Conservation (phyloP, 2,797 vertebrate species). For the Acestrorhynchus altus region DNA sequence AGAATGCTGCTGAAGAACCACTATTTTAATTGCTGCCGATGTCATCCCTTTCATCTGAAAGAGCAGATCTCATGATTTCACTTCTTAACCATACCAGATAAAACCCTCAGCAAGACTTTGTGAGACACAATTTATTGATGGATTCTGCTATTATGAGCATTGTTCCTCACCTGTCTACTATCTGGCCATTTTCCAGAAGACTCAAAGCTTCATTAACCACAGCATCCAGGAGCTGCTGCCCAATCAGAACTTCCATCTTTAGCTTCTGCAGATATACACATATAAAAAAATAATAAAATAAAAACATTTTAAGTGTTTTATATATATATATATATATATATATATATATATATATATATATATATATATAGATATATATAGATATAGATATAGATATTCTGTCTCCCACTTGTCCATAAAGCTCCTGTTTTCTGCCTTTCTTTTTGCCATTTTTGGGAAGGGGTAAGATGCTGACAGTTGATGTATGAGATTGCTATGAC, state of each 20-base stretch:
- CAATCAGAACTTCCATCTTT: slow-evolving; percentile 79
- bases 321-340: too few species aligned
- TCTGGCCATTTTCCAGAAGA: slow-evolving; percentile 72
- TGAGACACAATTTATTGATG: background rate
- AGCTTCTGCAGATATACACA: slow-evolving; percentile 76
- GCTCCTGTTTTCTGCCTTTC: too few species aligned
- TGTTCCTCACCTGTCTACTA: slow-evolving; percentile 76
- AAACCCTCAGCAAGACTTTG: background rate
- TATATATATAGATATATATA: too few species aligned
- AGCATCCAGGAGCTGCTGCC: slow-evolving; percentile 81
- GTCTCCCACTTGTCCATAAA: too few species aligned
- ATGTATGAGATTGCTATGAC: too few species aligned
- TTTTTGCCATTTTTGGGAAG: too few species aligned
- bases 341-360: too few species aligned
- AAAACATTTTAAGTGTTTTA: too few species aligned
- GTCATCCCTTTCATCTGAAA: slow-evolving; percentile 1
- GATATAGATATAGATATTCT: too few species aligned
- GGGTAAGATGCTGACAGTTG: too few species aligned
- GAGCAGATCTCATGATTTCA: slow-evolving; percentile 21
- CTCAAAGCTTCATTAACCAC: slow-evolving; percentile 78
- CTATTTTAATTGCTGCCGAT: slow-evolving; percentile 46
- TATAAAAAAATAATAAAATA: slow-evolving; percentile 14
- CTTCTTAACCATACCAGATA: slow-evolving; percentile 20
- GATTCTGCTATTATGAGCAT: background rate
- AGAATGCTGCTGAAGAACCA: slow-evolving; percentile 46